Percentiles rank a stretch among this genome's conserved stretches.
Evolutionary conservation across 2,797 vertebrate species (phyloP).

Genomic region (Triplophysa yarkandensis): DNA sequence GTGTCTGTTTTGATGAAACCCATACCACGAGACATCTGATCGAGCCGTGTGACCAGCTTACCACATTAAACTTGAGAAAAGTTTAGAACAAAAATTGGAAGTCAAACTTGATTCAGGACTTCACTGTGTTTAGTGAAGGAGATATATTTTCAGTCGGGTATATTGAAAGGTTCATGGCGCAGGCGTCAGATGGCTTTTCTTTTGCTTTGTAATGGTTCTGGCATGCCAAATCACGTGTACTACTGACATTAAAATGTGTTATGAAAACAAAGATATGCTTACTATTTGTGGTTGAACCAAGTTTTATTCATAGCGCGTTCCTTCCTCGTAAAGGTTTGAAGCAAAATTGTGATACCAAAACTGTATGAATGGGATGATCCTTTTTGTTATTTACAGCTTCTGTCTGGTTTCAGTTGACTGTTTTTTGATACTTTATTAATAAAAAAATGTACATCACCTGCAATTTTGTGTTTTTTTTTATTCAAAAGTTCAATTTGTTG

Average conservation of each 20-base stretch:
- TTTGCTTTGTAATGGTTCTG: not conserved
- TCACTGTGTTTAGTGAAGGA: not conserved
- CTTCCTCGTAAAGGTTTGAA: not conserved
- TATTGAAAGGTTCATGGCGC: constrained; percentile 12
- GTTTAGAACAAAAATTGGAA: not conserved
- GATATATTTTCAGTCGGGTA: not conserved
- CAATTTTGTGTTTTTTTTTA: not conserved
- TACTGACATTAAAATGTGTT: constrained; percentile 36
- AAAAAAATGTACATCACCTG: constrained; percentile 9
- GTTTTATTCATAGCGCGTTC: not conserved
- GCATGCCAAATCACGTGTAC: constrained; percentile 21
- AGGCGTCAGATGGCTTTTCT: constrained; percentile 20
- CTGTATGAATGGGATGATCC: not conserved
- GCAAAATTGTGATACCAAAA: constrained; percentile 9
- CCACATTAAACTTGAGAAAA: constrained; percentile 8
- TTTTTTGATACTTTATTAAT: constrained; percentile 54
- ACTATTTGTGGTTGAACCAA: constrained; percentile 4
- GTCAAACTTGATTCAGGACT: not conserved
- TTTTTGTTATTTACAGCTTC: not conserved
- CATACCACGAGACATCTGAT: constrained; percentile 38
- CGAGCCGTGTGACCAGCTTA: constrained; percentile 18
- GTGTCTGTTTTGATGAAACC: constrained; percentile 16
- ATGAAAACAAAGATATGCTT: constrained; percentile 18
- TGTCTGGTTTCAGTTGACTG: constrained; percentile 20
- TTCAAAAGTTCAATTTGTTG: no score